phyloP scores from a whole-genome alignment of 2,113 vertebrate species.

The Sebastes schlegelii region DNA sequence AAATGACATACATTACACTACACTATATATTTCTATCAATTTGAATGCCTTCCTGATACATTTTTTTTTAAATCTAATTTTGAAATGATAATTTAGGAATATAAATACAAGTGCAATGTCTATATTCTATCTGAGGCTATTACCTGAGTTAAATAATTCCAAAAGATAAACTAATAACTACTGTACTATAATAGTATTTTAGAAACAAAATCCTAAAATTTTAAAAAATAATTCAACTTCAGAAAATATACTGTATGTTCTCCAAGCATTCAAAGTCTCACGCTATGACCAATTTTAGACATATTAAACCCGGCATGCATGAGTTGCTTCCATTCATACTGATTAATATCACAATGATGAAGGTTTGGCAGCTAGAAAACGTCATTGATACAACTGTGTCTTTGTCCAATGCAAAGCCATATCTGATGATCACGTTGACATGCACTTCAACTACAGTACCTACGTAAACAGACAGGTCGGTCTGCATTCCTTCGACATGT shows the following conservation, averaged over 20 bases:
- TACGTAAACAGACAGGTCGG: slow-evolving; percentile 25
- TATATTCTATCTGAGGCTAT: not conserved
- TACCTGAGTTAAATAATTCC: not conserved
- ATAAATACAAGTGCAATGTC: not conserved
- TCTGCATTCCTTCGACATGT: slow-evolving; percentile 23
- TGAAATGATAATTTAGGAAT: too few species aligned
- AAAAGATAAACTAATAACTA: too few species aligned
- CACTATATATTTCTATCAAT: not conserved
- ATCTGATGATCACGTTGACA: slow-evolving; percentile 43
- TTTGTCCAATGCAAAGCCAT: not conserved
- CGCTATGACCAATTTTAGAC: not conserved
- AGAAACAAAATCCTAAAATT: not conserved
- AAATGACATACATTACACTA: not conserved
- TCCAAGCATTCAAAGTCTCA: not conserved
- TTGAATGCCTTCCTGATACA: too few species aligned
- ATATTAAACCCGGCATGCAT: not conserved
- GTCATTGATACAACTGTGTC: not conserved
- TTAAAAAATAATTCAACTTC: not conserved
- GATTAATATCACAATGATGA: not conserved
- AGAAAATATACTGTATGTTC: not conserved
- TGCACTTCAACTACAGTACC: not conserved
- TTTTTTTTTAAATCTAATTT: too few species aligned
- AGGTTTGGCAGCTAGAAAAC: not conserved
- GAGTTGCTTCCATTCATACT: not conserved
- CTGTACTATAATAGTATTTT: too few species aligned